Evolutionary conservation across 2,797 vertebrate species (phyloP), one percentile per base, ranked within the genome.

Genomic region (Centropyge bicolor): DNA sequence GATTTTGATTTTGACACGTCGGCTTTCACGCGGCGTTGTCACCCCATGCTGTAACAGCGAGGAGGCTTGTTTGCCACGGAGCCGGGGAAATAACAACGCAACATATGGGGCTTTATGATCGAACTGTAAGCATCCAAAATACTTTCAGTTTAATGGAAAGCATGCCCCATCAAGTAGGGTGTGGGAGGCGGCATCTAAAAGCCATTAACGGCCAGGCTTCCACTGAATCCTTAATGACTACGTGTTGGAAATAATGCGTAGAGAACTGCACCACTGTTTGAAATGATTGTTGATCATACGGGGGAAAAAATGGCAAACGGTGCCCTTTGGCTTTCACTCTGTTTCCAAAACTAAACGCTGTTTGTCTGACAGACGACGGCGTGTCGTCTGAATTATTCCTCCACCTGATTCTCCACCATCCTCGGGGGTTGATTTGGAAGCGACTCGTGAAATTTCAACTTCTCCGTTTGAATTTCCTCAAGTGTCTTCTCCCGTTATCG

Each of bases 21-120:
- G 76, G 89, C 88, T 93, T 91, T 92, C 85, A 84, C 46, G 67
- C 85, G n/a, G 87, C 41, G 79, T 69, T 77, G 82, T 88, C 69
- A 60, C 67, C 78, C 74, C 57, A 62, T 13, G 72, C 80, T 40
- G 86, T 61, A 88, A 80, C 86, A 60, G 74, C 20, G 41, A 86
- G 82, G 68, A 79, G 56, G 85, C 84, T 87, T 88, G 83, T 89
- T 88, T 90, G 82, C 71, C 61, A 88, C 88, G 84, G 85, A 82
- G 75, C 45, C 6, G 9, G 73, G 64, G 64, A 88, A 81, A 80
- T 75, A 87, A 88, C 85, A 76, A 31, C 46, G 63, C 87, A 89
- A 84, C 94, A 91, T 93, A 93, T 92, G 93, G 90, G 69, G 70
- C 84, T 89, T 92, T 90, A 92, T 89, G 88, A 90, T 86, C 68